phyloP scores from a whole-genome alignment of 2,113 vertebrate species.

The Hoplias malabaricus region DNA sequence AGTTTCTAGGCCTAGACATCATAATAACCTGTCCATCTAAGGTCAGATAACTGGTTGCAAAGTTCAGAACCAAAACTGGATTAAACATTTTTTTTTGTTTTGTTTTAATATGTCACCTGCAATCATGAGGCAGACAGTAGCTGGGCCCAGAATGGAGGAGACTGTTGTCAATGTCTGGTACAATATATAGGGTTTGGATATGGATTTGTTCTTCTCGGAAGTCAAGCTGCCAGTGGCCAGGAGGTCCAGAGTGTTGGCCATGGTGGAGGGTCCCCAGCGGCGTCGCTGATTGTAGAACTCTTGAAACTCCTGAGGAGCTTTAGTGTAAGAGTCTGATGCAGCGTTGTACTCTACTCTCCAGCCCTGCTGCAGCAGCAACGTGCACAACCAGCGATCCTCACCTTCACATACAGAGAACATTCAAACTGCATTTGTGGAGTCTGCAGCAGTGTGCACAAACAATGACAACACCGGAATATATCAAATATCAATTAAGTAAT shows the following conservation, averaged over 20 bases:
- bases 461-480: no score
- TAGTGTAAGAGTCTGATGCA: conserved; percentile 81
- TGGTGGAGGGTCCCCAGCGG: conserved; percentile 80
- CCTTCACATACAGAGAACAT: no score
- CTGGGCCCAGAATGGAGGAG: conserved; percentile 80
- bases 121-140: conserved; percentile 80
- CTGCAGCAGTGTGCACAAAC: no score
- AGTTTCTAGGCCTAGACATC: no score
- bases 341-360: conserved; percentile 83
- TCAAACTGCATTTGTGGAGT: no score
- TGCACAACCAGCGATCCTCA: conserved; percentile 84
- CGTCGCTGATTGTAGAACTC: conserved; percentile 83
- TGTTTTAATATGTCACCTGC: no score
- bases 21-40: no score
- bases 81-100: no score
- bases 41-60: no score
- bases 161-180: conserved; percentile 79
- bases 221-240: conserved; percentile 74
- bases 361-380: conserved; percentile 78
- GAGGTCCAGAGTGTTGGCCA: conserved; percentile 80
- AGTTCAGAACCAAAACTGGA: no score
- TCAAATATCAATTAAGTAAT: no score
- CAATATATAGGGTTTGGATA: conserved; percentile 76
- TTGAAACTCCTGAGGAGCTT: conserved; percentile 80
- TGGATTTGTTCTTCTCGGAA: conserved; percentile 74